Conservation (phyloP, 2,113 vertebrate genomes). For the Harpagus bidentatus region DNA sequence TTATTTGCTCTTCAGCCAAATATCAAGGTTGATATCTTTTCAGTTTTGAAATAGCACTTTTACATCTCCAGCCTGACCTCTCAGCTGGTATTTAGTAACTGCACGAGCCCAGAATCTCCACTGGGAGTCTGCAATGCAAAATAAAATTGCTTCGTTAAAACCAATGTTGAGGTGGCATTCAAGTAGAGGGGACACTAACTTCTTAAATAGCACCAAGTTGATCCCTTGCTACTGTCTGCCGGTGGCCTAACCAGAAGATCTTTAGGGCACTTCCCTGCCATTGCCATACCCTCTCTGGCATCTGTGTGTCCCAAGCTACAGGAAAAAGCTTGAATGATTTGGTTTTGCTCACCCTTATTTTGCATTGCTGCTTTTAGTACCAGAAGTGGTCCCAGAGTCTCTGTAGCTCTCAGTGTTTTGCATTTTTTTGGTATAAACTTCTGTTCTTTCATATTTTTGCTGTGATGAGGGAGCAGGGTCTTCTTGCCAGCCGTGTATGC, state of each 20-base stretch:
- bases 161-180: neutral
- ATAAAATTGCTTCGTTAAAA: neutral
- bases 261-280: neutral
- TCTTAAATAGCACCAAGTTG: neutral
- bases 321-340: neutral
- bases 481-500: neutral
- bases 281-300: neutral
- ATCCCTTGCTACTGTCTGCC: neutral
- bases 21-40: neutral
- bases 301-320: neutral
- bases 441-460: neutral
- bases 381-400: neutral
- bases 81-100: neutral
- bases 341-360: neutral
- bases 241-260: neutral
- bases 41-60: neutral
- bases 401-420: neutral
- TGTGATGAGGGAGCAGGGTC: neutral
- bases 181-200: neutral
- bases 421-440: neutral
- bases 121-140: neutral
- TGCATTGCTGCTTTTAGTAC: neutral
- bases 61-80: neutral
- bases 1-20: neutral
- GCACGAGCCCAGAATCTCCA: neutral